These are phyloP conservation scores for Athalia cordata DNA, from an alignment of 2,888 invertebrate species.

Conservation along the genomic window DNA sequence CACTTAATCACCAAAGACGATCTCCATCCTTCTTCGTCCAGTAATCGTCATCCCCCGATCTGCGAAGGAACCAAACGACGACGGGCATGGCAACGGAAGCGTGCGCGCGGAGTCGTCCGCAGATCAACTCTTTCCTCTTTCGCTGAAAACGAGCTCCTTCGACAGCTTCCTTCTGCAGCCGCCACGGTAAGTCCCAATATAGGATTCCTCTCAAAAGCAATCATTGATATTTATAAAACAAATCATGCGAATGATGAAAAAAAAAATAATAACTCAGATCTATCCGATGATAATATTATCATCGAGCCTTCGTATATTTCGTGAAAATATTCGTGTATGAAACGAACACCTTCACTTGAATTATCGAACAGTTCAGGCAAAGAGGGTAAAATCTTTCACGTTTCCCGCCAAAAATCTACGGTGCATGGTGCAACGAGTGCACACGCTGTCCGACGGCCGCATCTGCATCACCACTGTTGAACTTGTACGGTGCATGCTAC, in stretches of 20 bases:
- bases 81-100: conserved; percentile 61
- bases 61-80: not conserved
- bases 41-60: not conserved
- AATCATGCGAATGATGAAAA: too few species aligned
- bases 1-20: too few species aligned
- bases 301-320: too few species aligned
- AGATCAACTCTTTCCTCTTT: conserved; percentile 56
- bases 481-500: too few species aligned
- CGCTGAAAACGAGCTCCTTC: conserved; percentile 59
- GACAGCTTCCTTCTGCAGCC: conserved; percentile 50
- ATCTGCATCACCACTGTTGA: too few species aligned
- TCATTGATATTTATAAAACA: too few species aligned
- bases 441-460: not conserved
- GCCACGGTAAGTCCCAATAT: conserved; percentile 64
- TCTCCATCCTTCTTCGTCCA: too few species aligned
- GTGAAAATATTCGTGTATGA: not conserved
- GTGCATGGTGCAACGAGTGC: not conserved
- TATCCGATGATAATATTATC: not conserved
- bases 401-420: conserved; percentile 32
- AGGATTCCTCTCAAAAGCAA: not conserved
- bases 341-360: not conserved
- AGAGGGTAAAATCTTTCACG: not conserved
- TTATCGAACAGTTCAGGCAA: not conserved
- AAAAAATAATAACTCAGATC: too few species aligned
- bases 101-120: conserved; percentile 63